A percentile compares a stretch with the other conserved stretches of the same genome.
Evolutionary conservation across 2,797 vertebrate species (phyloP).

Genomic region (Microctenopoma lineatum): DNA sequence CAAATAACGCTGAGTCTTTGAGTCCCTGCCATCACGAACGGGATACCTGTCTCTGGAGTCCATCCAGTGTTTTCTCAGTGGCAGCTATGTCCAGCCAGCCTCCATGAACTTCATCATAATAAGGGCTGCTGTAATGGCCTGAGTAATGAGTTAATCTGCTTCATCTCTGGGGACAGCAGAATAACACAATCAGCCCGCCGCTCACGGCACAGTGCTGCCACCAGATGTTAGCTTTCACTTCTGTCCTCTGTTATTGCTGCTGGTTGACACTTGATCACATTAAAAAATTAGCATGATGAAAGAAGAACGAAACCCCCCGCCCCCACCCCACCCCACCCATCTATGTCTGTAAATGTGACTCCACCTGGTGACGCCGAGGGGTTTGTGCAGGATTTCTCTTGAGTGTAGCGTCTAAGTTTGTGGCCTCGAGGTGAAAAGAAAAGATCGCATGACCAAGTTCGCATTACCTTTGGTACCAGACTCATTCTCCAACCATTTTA

Average conservation of each 20-base stretch:
- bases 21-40: background rate
- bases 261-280: slow-evolving; percentile 53
- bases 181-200: slow-evolving; percentile 54
- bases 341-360: slow-evolving; percentile 9
- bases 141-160: slow-evolving; percentile 66
- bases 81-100: background rate
- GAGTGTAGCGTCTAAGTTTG: slow-evolving; percentile 1
- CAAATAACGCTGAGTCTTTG: background rate
- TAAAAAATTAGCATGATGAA: slow-evolving; percentile 44
- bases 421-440: slow-evolving; percentile 1
- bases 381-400: slow-evolving; percentile 19
- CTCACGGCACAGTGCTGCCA: slow-evolving; percentile 41
- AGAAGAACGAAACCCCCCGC: slow-evolving; percentile 22
- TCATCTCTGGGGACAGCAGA: slow-evolving; percentile 51
- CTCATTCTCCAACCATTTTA: slow-evolving; percentile 30
- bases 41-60: background rate
- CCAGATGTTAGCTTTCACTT: slow-evolving; percentile 64
- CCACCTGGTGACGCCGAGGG: slow-evolving; percentile 21
- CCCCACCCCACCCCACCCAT: background rate
- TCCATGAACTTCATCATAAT: slow-evolving; percentile 21
- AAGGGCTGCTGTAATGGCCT: slow-evolving; percentile 42
- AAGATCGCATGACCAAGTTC: slow-evolving; percentile 42
- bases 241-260: slow-evolving; percentile 55
- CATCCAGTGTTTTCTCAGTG: slow-evolving; percentile 1
- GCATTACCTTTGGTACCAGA: slow-evolving; percentile 57